Percentiles rank a stretch among this genome's conserved stretches.
phyloP scores from a whole-genome alignment of 2,797 vertebrate species.

The Gymnocypris eckloni region DNA sequence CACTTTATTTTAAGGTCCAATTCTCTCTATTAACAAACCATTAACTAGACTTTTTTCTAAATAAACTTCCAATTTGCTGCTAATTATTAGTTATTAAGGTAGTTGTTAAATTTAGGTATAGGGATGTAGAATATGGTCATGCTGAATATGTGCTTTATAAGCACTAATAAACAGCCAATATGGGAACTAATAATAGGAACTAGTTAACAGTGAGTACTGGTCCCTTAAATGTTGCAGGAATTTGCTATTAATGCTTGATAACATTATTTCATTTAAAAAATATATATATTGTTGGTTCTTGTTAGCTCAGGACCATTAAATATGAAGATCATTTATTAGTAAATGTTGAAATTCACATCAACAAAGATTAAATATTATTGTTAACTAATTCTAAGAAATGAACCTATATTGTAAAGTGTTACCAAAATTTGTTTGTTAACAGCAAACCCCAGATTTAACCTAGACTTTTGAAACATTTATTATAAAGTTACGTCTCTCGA shows the following conservation, averaged over 20 bases:
- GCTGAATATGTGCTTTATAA: background rate
- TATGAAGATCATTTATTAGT: background rate
- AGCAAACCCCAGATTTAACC: background rate
- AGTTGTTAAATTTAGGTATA: background rate
- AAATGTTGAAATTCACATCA: background rate
- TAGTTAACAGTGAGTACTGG: background rate
- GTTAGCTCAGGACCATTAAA: too few relatives aligned
- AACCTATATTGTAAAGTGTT: background rate
- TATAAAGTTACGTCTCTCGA: background rate
- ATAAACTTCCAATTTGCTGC: background rate
- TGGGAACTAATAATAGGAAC: background rate
- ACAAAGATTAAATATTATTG: background rate
- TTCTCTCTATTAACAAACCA: background rate
- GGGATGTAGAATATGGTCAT: background rate
- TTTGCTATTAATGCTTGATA: background rate
- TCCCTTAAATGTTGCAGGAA: background rate
- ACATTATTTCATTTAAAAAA: too few relatives aligned
- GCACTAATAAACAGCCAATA: background rate
- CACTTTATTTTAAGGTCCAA: too few relatives aligned
- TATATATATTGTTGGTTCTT: too few relatives aligned
- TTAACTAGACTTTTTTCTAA: background rate
- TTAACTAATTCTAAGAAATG: background rate
- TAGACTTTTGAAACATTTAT: background rate
- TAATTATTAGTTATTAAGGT: background rate
- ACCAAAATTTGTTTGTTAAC: background rate